phyloP scores from a whole-genome alignment of 2,888 invertebrate species.

The Leptinotarsa haldemani region DNA sequence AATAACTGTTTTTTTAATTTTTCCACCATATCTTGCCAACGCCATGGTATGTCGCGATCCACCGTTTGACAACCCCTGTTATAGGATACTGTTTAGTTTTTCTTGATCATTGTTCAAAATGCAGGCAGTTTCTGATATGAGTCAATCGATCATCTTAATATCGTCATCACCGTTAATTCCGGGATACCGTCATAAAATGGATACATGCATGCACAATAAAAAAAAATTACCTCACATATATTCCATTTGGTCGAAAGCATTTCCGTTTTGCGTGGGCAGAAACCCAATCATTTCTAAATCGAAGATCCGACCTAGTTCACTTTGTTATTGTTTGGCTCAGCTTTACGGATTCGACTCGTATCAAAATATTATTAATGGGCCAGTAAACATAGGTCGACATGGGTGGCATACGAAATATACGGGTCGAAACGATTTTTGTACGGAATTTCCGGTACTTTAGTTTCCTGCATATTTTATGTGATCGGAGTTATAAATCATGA shows the following conservation, averaged over 20 bases:
- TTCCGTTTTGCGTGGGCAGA: background rate
- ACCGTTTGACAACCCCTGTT: too few relatives aligned
- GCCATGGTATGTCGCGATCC: too few relatives aligned
- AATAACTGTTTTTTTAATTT: too few relatives aligned
- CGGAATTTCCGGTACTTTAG: conserved; percentile 5
- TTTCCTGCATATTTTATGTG: conserved; percentile 16
- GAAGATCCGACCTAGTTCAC: conserved; percentile 6
- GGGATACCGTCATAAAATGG: background rate
- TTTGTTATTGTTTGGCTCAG: conserved; percentile 6
- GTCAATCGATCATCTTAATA: background rate
- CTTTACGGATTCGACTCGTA: conserved; percentile 4
- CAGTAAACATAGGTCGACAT: background rate
- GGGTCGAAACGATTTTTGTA: background rate
- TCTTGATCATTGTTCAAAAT: background rate
- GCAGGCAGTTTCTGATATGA: background rate
- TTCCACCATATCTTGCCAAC: too few relatives aligned
- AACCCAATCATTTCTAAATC: conserved; percentile 7
- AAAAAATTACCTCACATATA: background rate
- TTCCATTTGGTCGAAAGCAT: conserved; percentile 16
- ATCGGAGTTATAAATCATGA: conserved; percentile 4
- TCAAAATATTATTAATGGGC: conserved; percentile 9
- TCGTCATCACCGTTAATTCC: background rate
- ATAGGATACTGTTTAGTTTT: too few relatives aligned
- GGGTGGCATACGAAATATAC: conserved; percentile 6
- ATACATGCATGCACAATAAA: background rate